Evolutionary conservation across 2,888 invertebrate genomes (phyloP).

Genomic region (Lepidocyrtoides sp.): DNA sequence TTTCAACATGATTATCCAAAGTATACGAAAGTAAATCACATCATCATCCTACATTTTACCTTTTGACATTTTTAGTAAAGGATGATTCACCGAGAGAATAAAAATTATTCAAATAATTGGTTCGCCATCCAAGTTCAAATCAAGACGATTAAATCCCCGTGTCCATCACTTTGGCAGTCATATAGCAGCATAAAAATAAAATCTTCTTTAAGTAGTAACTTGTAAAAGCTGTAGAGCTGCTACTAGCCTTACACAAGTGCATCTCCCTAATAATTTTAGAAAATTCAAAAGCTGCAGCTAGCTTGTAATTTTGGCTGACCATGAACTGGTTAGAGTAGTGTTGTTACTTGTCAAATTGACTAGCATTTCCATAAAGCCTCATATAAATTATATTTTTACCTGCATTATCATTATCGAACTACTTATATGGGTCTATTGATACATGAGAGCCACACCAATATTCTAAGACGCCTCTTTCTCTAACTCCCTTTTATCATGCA

Average conservation of each 20-base stretch:
- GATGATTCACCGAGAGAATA: conserved; percentile 53
- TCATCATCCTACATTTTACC: conserved; percentile 15
- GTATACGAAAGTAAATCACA: neutral
- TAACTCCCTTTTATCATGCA: neutral
- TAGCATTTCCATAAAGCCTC: neutral
- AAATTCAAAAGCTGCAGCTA: neutral
- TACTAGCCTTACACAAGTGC: too few species aligned
- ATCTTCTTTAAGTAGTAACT: too few species aligned
- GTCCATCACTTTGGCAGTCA: neutral
- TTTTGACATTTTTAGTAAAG: conserved; percentile 44
- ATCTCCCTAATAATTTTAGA: too few species aligned
- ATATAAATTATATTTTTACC: conserved; percentile 12
- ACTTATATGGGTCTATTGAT: conserved; percentile 20
- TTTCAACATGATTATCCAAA: too few species aligned
- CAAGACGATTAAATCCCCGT: neutral
- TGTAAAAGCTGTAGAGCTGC: too few species aligned
- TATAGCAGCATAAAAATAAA: too few species aligned
- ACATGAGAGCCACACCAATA: conserved; percentile 14
- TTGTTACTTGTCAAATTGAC: neutral
- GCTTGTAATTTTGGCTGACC: neutral
- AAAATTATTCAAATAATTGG: conserved; percentile 11
- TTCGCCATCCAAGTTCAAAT: neutral
- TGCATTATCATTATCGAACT: neutral
- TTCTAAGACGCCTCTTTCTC: neutral
- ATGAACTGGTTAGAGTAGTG: neutral